phyloP scores from a whole-genome alignment of 2,888 invertebrate genomes.

The Dromius quadrimaculatus region DNA sequence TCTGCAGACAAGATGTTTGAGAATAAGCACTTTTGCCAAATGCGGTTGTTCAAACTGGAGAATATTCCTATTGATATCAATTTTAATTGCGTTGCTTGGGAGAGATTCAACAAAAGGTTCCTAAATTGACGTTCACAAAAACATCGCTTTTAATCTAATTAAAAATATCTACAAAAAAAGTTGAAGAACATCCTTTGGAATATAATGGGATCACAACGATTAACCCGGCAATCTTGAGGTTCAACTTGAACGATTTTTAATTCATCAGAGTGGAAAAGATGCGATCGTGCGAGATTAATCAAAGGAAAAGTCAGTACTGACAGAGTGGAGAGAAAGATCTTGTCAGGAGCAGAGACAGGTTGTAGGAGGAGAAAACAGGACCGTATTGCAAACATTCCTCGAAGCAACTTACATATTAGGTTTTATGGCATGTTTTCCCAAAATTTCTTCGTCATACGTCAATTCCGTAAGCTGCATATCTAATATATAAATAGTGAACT shows the following conservation, averaged over 20 bases:
- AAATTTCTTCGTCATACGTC: too few species aligned
- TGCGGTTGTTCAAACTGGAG: neutral
- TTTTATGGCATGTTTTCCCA: too few species aligned
- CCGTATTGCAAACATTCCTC: too few species aligned
- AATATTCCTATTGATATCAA: neutral
- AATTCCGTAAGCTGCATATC: too few species aligned
- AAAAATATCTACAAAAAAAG: slow-evolving; percentile 9
- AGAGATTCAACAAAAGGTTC: neutral
- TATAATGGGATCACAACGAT: slow-evolving; percentile 26
- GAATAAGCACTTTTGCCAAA: too few species aligned
- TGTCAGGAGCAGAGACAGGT: neutral
- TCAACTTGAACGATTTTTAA: slow-evolving; percentile 31
- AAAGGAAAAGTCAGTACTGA: slow-evolving; percentile 47
- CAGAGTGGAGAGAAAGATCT: slow-evolving; percentile 3
- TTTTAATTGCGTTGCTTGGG: neutral
- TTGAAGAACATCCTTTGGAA: slow-evolving; percentile 17
- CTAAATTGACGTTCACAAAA: slow-evolving; percentile 16
- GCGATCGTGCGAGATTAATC: slow-evolving; percentile 43
- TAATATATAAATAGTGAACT: too few species aligned
- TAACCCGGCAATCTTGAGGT: slow-evolving; percentile 26
- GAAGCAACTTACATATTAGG: too few species aligned
- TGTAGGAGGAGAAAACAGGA: slow-evolving; percentile 1
- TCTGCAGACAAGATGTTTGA: too few species aligned
- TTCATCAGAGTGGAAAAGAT: slow-evolving; percentile 36
- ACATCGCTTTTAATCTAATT: slow-evolving; percentile 23